These are phyloP conservation scores for Hetaerina americana DNA, from an alignment of 1,140 invertebrate genomes.

Conservation along the genomic window DNA sequence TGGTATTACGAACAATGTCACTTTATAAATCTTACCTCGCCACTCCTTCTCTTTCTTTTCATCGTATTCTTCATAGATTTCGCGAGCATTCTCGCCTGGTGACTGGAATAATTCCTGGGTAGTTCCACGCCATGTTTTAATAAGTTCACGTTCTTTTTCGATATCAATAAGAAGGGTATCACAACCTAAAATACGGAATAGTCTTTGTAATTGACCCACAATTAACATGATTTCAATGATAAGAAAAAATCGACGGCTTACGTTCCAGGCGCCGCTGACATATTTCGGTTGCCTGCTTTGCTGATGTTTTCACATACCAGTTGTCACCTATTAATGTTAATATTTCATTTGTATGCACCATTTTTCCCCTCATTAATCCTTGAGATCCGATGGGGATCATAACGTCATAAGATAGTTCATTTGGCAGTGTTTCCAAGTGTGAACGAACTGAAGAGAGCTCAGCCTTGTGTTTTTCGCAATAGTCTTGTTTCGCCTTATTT, in stretches of 20 bases:
- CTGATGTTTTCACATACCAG: slow-evolving; percentile 55
- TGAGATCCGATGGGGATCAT: slow-evolving; percentile 48
- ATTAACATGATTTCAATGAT: too few species aligned
- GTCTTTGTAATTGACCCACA: too few species aligned
- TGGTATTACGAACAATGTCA: too few species aligned
- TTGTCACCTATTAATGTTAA: slow-evolving; percentile 51
- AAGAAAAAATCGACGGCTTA: too few species aligned
- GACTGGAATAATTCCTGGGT: slow-evolving; percentile 27
- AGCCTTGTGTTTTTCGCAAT: slow-evolving; percentile 22
- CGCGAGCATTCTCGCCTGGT: slow-evolving; percentile 24
- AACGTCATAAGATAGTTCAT: slow-evolving; percentile 29
- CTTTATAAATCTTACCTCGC: slow-evolving; percentile 32
- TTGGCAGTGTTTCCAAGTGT: slow-evolving; percentile 25
- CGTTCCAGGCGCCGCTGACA: slow-evolving; percentile 44
- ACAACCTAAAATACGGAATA: too few species aligned
- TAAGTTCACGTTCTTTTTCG: slow-evolving; percentile 34
- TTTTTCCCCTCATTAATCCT: slow-evolving; percentile 51
- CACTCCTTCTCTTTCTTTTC: slow-evolving; percentile 38
- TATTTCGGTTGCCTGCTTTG: slow-evolving; percentile 46
- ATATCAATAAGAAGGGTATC: too few species aligned
- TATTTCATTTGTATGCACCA: slow-evolving; percentile 60
- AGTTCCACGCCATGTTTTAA: slow-evolving; percentile 28
- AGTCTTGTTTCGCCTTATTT: neutral
- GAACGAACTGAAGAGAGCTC: slow-evolving; percentile 27
- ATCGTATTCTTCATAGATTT: slow-evolving; percentile 40